Evolutionary conservation across 2,113 vertebrate species (phyloP), one percentile per base, ranked within the genome.

Genomic region (Mus spicilegus): DNA sequence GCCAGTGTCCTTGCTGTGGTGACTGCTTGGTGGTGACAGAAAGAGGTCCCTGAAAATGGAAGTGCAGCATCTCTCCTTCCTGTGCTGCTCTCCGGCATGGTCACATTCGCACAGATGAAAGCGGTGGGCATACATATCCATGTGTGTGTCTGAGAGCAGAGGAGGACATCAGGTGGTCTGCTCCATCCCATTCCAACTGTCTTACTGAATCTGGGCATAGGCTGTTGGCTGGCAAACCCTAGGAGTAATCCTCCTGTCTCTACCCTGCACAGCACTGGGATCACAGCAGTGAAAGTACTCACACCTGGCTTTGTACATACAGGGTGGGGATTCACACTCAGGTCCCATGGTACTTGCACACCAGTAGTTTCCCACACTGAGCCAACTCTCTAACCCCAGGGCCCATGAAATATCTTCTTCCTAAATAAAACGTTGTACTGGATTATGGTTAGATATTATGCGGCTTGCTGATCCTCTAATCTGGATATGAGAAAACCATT

Each of bases 401-500:
- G 12, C 72, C 77, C 63, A 46, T 87, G 39, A 93, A n/a, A 77
- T 95, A 56, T 61, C 24, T 76, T 92, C 88, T 87, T 28, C 63
- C 49, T 87, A 24, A 76, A 84, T 49, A 88, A 96, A 95, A 80
- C 69, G 42, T 61, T 96, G 70, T 84, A 49, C 12, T 80, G 12
- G 75, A 10, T 88, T 86, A 73, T 86, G 24, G 19, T 46, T 46
- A 96, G 56, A 69, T 49, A 92, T 51, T 39, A 89, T 11, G 46
- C 56, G 11, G 26, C 5, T 93, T 90, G n/a, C 26, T 94, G 33
- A 72, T 33, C 80, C 72, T 84, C 46, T 80, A 26, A 65, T 46
- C 22, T 93, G 36, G 63, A n/a, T 76, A 92, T 96, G 12, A 58
- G n/a, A 93, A 78, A 93, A 65, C 54, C 51, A 73, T 33, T 84